Evolutionary conservation across 2,888 invertebrate genomes (phyloP), one percentile per base, ranked within the genome.

Genomic region (Sylvicola cinctus): DNA sequence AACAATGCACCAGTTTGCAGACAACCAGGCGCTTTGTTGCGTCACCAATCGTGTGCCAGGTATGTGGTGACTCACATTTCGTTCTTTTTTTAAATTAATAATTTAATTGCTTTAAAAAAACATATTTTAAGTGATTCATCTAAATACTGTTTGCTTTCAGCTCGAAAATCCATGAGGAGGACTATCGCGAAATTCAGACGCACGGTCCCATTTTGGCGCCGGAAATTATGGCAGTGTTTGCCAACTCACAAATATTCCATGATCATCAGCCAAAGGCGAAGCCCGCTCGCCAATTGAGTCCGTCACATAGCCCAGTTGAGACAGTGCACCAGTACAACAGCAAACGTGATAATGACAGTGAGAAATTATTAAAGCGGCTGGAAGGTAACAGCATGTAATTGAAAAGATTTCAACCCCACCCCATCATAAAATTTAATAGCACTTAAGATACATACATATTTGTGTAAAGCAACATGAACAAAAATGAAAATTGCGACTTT

Each of bases 161-260:
- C 39, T 50, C 47, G 34, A 58, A 56, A 44, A 55, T 56, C 29
- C 60, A 57, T 32, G 58, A 58, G 42, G 56, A 56, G 42, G 60
- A 59, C 36, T 55, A 51, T 42, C 51, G 58, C n/a, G 60, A 55
- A 44, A 56, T 59, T 3, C 57, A 57, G 43, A 55, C 52, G 29
- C 57, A 54, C 42, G 55, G 56, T 12, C 56, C 59, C 15, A 58
- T 54, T 45, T 36, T 58, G 41, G 60, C 60, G 2, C 60, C 60
- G 0, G 60, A 58, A 44, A 58, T 58, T 35, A 36, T 58, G 37
- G 50, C 57, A 2, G 58, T 59, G 7, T 58, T 58, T 41, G 51
- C 56, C 29, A 58, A 56, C 36, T 58, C 58, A 36, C 59, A 59
- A 45, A 58, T 58, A 38, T 58, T 58, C 44, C 52, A 56, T 43